Evolutionary conservation across 2,888 invertebrate genomes (phyloP).

Genomic region (Agrotis clavis): DNA sequence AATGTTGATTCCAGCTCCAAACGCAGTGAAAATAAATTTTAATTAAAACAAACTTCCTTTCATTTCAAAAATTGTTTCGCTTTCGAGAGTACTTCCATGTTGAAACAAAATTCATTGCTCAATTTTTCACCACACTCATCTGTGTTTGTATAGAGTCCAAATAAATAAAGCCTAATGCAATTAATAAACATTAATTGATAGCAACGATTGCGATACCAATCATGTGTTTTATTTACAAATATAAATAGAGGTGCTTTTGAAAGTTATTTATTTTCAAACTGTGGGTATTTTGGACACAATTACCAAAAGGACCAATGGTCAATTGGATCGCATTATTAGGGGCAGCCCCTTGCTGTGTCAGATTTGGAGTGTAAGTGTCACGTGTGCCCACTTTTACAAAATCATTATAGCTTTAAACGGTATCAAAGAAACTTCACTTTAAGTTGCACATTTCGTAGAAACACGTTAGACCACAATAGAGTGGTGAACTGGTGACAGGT

Average conservation of each 20-base stretch:
- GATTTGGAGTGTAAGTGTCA: neutral
- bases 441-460: slow-evolving; percentile 42
- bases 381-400: slow-evolving; percentile 4
- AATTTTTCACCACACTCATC: slow-evolving; percentile 30
- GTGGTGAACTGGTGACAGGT: slow-evolving; percentile 50
- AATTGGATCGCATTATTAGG: neutral
- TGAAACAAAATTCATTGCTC: slow-evolving; percentile 27
- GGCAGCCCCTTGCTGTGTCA: slow-evolving; percentile 6
- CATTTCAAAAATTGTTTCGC: slow-evolving; percentile 43
- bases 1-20: slow-evolving; percentile 34
- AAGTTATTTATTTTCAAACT: slow-evolving; percentile 10
- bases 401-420: slow-evolving; percentile 11
- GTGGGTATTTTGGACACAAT: neutral
- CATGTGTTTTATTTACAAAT: slow-evolving; percentile 24
- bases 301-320: neutral
- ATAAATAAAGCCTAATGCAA: slow-evolving; percentile 37
- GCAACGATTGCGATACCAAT: slow-evolving; percentile 10
- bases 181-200: slow-evolving; percentile 36
- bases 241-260: slow-evolving; percentile 26
- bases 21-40: slow-evolving; percentile 42
- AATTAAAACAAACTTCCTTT: slow-evolving; percentile 43
- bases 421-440: slow-evolving; percentile 25
- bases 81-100: slow-evolving; percentile 21
- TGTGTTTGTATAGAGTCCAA: slow-evolving; percentile 33
- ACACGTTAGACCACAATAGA: slow-evolving; percentile 50